Conservation (phyloP, 2,888 invertebrate genomes). For the Syrista parreyssii region DNA sequence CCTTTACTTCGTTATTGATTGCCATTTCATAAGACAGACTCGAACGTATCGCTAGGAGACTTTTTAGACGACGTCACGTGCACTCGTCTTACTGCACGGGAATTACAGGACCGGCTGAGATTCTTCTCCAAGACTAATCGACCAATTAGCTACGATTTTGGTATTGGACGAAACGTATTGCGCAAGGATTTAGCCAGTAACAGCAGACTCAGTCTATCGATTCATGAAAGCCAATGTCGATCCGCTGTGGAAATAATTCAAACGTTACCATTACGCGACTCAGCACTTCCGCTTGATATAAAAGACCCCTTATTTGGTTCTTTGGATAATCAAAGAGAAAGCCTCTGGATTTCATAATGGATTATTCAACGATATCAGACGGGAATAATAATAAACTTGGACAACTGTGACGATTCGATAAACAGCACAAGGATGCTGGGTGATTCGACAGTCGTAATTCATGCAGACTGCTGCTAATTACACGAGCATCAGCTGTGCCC, state of each 20-base stretch:
- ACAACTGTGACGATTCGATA: too few relatives aligned
- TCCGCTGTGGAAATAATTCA: neutral
- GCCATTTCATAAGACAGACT: neutral
- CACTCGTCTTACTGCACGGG: too few relatives aligned
- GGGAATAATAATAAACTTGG: too few relatives aligned
- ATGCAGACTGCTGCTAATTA: too few relatives aligned
- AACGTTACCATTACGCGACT: neutral
- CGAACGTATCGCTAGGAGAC: neutral
- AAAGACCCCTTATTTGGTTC: neutral
- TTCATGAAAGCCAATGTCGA: neutral
- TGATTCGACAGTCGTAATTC: too few relatives aligned
- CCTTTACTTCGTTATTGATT: neutral
- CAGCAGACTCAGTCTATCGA: neutral
- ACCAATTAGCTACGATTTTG: neutral
- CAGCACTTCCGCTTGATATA: neutral
- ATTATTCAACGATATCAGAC: too few relatives aligned
- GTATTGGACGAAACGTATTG: neutral
- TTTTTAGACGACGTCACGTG: neutral
- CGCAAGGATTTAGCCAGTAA: neutral
- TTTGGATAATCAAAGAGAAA: neutral
- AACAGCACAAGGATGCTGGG: too few relatives aligned
- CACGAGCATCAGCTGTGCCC: too few relatives aligned
- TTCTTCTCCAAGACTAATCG: neutral
- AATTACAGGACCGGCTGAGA: neutral
- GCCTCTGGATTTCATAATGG: too few relatives aligned